Evolutionary conservation across 1,140 invertebrate species (phyloP), one percentile per base, ranked within the genome.

Genomic region (Xylocopa sonorina): DNA sequence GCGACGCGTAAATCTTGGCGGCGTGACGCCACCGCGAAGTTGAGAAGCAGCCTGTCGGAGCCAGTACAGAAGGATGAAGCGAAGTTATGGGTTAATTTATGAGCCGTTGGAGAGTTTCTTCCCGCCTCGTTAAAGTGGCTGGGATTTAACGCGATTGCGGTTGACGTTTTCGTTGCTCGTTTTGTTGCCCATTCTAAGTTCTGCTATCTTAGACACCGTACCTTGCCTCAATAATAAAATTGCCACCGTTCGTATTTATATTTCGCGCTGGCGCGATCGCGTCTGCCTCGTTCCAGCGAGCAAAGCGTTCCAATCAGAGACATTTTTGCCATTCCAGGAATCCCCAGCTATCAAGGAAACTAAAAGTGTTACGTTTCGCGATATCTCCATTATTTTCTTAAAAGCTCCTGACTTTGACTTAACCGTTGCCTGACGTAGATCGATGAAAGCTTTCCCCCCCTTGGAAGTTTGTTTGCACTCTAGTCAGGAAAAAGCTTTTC

Each of bases 21-120:
- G 48, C 71, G 53, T 38, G 78, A 75, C 72, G 51, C 32, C 64
- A 73, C 51, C n/a, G 51, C 60, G 53, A 73, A 73, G 63, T 57
- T 82, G 78, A 80, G 80, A 85, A 75, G n/a, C 64, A 53, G 46
- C 50, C 51, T 34, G 53, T 48, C 72, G 55, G 64, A 32, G 50
- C 34, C 43, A 62, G 67, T 55, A 77, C 29, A 51, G 60, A 68
- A 66, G 73, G 63, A 75, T 51, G 79, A 64, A 63, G 76, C 80
- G 53, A 72, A 87, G 74, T 87, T 82, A 77, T 78, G 76, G 68
- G 64, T 50, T 87, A 87, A 87, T 87, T 87, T 86, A 86, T 77
- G 68, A 48, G 73, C n/a, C 57, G 34, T 62, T 43, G 58, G 29
- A 32, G 57, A 82, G 50, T 75, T 76, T 81, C 57, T 68, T 58